Conservation (phyloP, 2,888 invertebrate species). For the Bhutanitis thaidina region DNA sequence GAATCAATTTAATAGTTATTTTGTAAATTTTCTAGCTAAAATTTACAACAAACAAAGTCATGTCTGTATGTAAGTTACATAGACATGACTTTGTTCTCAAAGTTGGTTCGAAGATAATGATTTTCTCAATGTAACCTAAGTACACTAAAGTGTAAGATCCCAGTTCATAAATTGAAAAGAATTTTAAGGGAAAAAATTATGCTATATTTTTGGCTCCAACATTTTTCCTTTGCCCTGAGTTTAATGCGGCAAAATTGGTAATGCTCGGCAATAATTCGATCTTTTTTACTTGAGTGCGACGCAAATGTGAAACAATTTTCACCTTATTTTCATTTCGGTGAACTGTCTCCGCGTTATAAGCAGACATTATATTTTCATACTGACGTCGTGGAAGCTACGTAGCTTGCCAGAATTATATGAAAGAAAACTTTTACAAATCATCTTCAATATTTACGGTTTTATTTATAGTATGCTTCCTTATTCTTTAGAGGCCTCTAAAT, state of each 20-base stretch:
- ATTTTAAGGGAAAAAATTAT: neutral
- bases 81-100: no score
- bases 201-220: slow-evolving; percentile 1
- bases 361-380: slow-evolving; percentile 24
- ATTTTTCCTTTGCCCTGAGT: neutral
- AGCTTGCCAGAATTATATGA: no score
- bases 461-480: no score
- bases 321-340: slow-evolving; percentile 72
- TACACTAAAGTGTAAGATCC: neutral
- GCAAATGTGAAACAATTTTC: slow-evolving; percentile 73
- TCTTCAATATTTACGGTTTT: no score
- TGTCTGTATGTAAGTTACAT: no score
- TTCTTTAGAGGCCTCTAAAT: no score
- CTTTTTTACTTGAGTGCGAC: slow-evolving; percentile 58
- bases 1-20: no score
- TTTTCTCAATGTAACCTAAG: no score
- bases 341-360: slow-evolving; percentile 63
- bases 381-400: neutral
- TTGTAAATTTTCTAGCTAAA: no score
- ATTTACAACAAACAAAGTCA: no score
- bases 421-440: no score
- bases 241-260: slow-evolving; percentile 25
- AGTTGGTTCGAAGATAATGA: no score
- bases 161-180: neutral
- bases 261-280: slow-evolving; percentile 67